Base-by-base conservation (phyloP, 2,888 invertebrate species). In the Aelia acuminata region DNA sequence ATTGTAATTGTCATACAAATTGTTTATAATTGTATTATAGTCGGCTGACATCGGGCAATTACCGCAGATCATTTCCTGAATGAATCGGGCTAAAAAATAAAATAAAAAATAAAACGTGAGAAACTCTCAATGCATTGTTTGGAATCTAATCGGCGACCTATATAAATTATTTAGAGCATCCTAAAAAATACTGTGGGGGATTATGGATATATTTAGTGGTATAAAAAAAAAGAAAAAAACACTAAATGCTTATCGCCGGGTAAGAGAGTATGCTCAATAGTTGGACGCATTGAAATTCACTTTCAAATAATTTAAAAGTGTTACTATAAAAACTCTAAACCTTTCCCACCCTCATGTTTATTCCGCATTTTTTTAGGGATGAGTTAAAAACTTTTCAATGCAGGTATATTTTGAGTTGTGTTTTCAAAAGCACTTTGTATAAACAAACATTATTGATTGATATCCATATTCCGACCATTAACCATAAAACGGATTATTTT, bases 1-100 rank as follows among this genome's bases (percentile, higher is more conserved):
- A 70, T 18, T 7, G 20, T 70, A 70, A 70, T 70, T 70, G n/a
- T n/a, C n/a, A 70, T 70, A 70, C 35, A 35, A 31, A 70, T 31
- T 35, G 63, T 70, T 70, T 70, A 70, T 70, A 70, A 70, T 35
- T 70, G 35, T 35, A 70, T 70, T 35, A 70, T 15, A 70, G 63
- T 31, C 35, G n/a, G 26, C 57, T 15, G 13, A 13, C 15, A 35
- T 70, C 35, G 31, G 18, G 18, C 18, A 35, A 35, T 35, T 35
- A 7, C 43, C 43, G 43, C 4, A 26, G 7, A 1, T 5, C 26
- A 0, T 10, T 70, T 31, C 63, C 4, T 0, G 5, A 20, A 35
- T 35, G n/a, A 10, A 35, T 31, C 35, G 26, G 31, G 35, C 20
- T 20, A 70, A 3, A 35, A 18, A 35, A n/a, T n/a, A 53, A 22